phyloP scores from a whole-genome alignment of 2,113 vertebrate species.

The Donacobius atricapilla region DNA sequence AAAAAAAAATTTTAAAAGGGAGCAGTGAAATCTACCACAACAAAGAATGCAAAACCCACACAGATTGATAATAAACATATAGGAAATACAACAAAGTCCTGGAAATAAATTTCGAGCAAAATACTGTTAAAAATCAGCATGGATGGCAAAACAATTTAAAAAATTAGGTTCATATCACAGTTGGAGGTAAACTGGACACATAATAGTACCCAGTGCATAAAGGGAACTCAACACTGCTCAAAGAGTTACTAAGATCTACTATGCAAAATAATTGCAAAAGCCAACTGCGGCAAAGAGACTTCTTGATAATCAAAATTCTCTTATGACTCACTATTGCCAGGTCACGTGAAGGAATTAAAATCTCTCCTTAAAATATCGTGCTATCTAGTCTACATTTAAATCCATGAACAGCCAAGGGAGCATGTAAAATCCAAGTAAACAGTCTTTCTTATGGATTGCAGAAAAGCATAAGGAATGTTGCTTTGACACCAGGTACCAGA shows the following conservation, averaged over 20 bases:
- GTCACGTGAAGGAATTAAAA: neutral
- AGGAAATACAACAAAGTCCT: neutral
- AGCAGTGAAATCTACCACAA: neutral
- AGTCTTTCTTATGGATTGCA: neutral
- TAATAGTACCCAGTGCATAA: neutral
- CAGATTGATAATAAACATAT: neutral
- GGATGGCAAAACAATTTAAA: neutral
- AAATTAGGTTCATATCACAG: neutral
- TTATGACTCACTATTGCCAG: neutral
- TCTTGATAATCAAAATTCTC: neutral
- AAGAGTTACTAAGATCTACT: neutral
- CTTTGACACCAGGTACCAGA: neutral
- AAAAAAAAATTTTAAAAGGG: no score
- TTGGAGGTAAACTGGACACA: neutral
- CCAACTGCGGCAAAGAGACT: neutral
- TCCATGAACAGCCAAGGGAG: neutral
- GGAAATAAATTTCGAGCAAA: neutral
- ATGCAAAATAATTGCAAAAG: neutral
- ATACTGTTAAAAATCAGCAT: neutral
- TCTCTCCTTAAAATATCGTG: neutral
- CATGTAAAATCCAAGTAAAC: neutral
- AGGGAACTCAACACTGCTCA: neutral
- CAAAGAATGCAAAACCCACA: neutral
- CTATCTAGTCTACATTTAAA: neutral
- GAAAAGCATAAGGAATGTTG: neutral